Conservation (phyloP, 2,113 vertebrate genomes). For the Dromaius novaehollandiae region DNA sequence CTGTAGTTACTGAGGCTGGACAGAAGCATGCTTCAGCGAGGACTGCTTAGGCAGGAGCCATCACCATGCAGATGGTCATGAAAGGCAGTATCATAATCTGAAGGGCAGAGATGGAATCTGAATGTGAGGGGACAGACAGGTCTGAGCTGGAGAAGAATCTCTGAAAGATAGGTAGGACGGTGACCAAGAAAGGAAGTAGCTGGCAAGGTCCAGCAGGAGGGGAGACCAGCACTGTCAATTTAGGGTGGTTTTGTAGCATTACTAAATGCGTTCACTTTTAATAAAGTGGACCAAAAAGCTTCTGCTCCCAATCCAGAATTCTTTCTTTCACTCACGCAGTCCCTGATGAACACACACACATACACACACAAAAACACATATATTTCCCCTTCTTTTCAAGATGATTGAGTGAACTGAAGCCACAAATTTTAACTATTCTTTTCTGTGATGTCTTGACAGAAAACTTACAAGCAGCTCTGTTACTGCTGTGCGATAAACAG, state of each 20-base stretch:
- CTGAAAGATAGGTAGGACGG: not conserved
- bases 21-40: not conserved
- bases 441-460: not conserved
- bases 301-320: not conserved
- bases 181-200: not conserved
- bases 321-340: not conserved
- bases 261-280: not conserved
- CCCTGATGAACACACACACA: not conserved
- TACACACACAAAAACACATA: accelerated
- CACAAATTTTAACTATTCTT: not conserved
- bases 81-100: not conserved
- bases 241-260: not conserved
- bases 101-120: not conserved
- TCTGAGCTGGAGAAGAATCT: not conserved
- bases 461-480: not conserved
- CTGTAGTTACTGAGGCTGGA: not conserved
- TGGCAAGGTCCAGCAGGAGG: not conserved
- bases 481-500: not conserved
- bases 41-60: not conserved
- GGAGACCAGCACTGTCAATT: not conserved
- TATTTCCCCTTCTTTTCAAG: not conserved
- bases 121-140: not conserved
- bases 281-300: not conserved
- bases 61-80: not conserved
- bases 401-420: not conserved